Evolutionary conservation across 2,888 invertebrate species (phyloP).

Genomic region (Nemapogon koenigi): DNA sequence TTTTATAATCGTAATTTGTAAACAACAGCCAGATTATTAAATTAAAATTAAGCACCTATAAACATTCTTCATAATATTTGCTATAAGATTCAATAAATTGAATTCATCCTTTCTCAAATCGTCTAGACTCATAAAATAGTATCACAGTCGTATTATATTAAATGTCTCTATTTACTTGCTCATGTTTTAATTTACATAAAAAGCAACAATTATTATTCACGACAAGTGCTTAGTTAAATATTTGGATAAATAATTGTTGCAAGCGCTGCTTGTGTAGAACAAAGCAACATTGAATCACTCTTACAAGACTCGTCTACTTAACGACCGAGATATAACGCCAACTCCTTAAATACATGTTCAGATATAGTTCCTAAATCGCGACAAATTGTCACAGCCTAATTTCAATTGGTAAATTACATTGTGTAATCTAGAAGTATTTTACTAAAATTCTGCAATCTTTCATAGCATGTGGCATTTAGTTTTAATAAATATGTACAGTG

Average conservation of each 20-base stretch:
- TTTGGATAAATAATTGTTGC: conserved; percentile 40
- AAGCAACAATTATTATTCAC: too few species aligned
- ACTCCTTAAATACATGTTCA: conserved; percentile 17
- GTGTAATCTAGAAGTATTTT: too few species aligned
- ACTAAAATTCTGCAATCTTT: too few species aligned
- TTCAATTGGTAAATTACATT: too few species aligned
- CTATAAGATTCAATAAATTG: too few species aligned
- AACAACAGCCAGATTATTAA: too few species aligned
- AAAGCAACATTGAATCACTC: conserved; percentile 34
- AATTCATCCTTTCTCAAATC: neutral
- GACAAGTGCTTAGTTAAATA: conserved; percentile 37
- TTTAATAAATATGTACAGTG: neutral
- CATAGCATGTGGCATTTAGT: too few species aligned
- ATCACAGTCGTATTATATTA: neutral
- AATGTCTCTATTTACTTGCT: neutral
- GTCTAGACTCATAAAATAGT: neutral
- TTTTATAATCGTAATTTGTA: too few species aligned
- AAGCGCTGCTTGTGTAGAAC: conserved; percentile 31
- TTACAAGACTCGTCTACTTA: conserved; percentile 43
- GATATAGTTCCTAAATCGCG: neutral
- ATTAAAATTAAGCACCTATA: too few species aligned
- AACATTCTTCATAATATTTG: too few species aligned
- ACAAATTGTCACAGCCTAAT: too few species aligned
- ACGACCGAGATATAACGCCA: conserved; percentile 32
- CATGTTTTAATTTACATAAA: too few species aligned